These are phyloP conservation scores for Chrysotoxum bicinctum DNA, from an alignment of 2,888 invertebrate genomes.

Conservation along the genomic window DNA sequence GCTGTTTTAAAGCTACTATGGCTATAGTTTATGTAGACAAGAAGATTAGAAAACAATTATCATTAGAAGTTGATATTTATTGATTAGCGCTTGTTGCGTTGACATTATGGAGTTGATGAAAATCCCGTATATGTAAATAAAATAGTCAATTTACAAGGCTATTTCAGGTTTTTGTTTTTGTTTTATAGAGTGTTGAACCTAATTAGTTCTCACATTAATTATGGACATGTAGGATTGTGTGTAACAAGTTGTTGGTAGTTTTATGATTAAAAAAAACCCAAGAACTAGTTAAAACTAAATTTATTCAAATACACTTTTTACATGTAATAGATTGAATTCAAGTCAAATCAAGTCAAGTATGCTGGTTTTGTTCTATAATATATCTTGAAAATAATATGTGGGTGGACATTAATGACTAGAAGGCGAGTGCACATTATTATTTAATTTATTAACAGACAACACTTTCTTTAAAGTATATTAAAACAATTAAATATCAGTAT, in stretches of 20 bases:
- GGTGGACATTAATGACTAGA: background rate
- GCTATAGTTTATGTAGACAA: constrained; percentile 17
- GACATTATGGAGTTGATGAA: constrained; percentile 29
- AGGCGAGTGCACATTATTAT: background rate
- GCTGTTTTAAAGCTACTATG: constrained; percentile 24
- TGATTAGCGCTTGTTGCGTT: constrained; percentile 13
- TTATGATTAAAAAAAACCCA: background rate
- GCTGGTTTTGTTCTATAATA: background rate
- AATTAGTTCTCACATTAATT: constrained; percentile 53
- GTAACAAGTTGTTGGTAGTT: constrained; percentile 17
- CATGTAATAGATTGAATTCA: background rate
- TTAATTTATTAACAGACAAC: no score
- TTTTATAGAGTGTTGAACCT: constrained; percentile 45
- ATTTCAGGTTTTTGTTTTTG: background rate
- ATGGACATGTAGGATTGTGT: background rate
- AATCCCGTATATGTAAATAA: constrained; percentile 28
- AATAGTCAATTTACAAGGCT: constrained; percentile 16
- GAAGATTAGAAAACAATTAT: constrained; percentile 38
- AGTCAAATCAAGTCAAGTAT: background rate
- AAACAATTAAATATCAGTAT: no score
- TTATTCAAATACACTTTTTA: background rate
- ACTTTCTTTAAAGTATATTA: no score
- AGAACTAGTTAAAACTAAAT: background rate
- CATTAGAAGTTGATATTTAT: constrained; percentile 59
- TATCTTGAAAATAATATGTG: background rate